phyloP scores from a whole-genome alignment of 2,113 vertebrate species.

The Cochlearius cochlearius region DNA sequence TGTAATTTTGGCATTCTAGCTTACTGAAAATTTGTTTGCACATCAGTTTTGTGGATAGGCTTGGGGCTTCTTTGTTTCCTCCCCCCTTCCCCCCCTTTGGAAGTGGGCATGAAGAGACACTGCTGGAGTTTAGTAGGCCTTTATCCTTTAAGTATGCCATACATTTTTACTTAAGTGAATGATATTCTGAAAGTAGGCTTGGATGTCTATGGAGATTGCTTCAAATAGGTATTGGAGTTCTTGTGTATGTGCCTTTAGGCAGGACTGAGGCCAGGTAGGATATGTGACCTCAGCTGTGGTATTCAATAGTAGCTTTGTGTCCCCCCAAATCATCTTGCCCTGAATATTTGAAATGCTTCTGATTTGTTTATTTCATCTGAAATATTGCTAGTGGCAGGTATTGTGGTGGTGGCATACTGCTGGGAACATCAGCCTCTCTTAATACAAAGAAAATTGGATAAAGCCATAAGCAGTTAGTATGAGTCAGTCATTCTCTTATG shows the following conservation, averaged over 20 bases:
- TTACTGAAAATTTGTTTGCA: neutral
- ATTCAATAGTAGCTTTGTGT: neutral
- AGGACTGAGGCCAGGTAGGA: neutral
- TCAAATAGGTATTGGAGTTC: neutral
- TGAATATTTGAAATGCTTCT: conserved; percentile 53
- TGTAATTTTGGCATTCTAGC: neutral
- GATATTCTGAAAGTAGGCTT: neutral
- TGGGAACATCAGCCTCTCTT: neutral
- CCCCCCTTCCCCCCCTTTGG: neutral
- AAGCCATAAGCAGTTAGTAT: neutral
- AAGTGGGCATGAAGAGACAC: neutral
- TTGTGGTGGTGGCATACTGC: neutral
- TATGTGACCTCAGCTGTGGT: neutral
- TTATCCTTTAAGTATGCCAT: neutral
- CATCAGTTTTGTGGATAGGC: neutral
- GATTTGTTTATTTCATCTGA: neutral
- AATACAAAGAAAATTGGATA: conserved; percentile 1
- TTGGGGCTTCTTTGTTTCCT: neutral
- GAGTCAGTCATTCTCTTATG: neutral
- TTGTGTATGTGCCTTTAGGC: neutral
- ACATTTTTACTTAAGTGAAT: neutral
- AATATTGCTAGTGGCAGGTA: conserved; percentile 23
- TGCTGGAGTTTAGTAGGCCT: neutral
- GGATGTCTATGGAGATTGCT: neutral
- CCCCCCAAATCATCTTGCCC: neutral